These are phyloP conservation scores for Mellilla xanthometata DNA, from an alignment of 2,888 invertebrate genomes.

Conservation along the genomic window DNA sequence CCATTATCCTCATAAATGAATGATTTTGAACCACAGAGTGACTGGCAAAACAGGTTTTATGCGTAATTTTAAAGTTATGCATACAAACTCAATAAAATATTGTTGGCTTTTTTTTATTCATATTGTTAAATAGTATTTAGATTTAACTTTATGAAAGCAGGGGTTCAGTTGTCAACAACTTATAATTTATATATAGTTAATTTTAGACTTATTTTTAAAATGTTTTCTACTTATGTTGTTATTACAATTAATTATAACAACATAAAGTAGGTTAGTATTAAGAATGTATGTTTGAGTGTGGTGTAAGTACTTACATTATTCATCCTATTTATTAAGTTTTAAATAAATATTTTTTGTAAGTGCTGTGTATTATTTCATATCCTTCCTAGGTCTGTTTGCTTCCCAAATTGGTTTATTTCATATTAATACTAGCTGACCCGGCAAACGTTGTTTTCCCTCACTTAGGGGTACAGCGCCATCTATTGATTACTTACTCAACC, in stretches of 20 bases:
- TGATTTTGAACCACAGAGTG: not conserved
- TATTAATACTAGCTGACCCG: too few species aligned
- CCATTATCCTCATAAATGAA: too few species aligned
- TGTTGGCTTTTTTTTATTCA: not conserved
- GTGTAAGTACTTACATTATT: constrained; percentile 23
- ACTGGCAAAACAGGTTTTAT: constrained; percentile 47
- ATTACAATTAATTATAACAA: constrained; percentile 30
- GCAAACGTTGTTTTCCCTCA: too few species aligned
- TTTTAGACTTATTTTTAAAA: too few species aligned
- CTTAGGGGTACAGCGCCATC: too few species aligned
- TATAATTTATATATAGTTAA: too few species aligned
- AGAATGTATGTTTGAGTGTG: constrained; percentile 17
- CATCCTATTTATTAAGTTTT: constrained; percentile 11
- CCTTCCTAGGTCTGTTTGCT: too few species aligned
- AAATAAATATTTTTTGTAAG: constrained; percentile 14
- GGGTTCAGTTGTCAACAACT: too few species aligned
- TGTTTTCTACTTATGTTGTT: constrained; percentile 31
- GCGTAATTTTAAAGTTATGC: constrained; percentile 54
- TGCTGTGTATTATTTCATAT: constrained; percentile 1
- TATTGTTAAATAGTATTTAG: too few species aligned
- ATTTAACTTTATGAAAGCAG: too few species aligned
- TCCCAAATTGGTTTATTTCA: too few species aligned
- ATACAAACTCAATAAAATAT: constrained; percentile 46
- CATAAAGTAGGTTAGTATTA: constrained; percentile 27
- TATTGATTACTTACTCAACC: too few species aligned